Conservation (phyloP, 2,113 vertebrate species). For the Dolichotis patagonum region DNA sequence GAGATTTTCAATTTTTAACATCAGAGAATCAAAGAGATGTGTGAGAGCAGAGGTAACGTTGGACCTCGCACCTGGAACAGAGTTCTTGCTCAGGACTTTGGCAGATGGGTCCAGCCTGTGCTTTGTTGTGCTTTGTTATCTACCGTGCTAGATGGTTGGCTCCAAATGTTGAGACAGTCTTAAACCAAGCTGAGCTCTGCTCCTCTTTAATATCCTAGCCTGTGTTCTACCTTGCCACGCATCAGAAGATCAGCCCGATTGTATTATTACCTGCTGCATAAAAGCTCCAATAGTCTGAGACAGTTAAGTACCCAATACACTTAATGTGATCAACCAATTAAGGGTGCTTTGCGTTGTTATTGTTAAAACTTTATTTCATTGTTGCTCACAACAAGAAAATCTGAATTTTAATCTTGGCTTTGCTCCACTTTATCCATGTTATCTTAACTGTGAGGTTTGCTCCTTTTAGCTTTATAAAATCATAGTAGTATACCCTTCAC, state of each 20-base stretch:
- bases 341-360: background rate
- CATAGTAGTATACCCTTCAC: background rate
- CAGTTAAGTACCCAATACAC: background rate
- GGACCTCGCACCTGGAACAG: background rate
- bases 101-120: background rate
- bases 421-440: background rate
- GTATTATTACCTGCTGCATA: background rate
- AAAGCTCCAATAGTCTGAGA: background rate
- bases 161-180: conserved; percentile 29
- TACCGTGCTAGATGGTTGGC: background rate
- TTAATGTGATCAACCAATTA: background rate
- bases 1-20: background rate
- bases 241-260: background rate
- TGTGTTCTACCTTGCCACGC: background rate
- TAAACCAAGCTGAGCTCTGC: background rate
- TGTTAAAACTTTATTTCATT: background rate
- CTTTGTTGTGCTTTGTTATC: conserved; percentile 29
- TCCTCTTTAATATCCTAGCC: background rate
- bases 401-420: background rate
- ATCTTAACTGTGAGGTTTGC: background rate
- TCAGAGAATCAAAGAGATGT: background rate
- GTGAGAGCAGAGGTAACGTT: background rate
- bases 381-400: background rate
- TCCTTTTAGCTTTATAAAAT: background rate
- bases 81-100: conserved; percentile 10